Conservation (phyloP, 2,113 vertebrate species). For the Phylloscopus trochilus region DNA sequence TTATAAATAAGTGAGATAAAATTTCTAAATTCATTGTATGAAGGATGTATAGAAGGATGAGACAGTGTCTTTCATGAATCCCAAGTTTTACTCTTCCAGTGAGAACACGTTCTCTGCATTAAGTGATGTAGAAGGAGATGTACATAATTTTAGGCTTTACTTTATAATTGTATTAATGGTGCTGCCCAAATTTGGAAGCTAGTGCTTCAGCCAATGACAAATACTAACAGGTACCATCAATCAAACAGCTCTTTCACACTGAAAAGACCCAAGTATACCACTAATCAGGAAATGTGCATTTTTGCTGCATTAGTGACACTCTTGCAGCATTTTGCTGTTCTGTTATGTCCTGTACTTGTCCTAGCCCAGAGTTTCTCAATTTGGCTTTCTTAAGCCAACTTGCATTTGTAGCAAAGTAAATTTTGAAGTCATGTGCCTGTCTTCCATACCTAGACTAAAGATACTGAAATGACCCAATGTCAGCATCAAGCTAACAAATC, state of each 20-base stretch:
- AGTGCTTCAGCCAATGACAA: background rate
- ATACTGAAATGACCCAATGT: conserved; percentile 2
- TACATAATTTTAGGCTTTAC: background rate
- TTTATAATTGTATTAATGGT: background rate
- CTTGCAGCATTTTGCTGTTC: background rate
- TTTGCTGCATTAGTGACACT: background rate
- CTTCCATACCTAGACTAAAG: conserved; percentile 8
- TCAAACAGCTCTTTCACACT: background rate
- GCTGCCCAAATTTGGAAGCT: background rate
- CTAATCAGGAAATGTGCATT: background rate
- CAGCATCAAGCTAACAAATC: conserved; percentile 34
- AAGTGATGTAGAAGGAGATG: background rate
- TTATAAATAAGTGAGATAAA: background rate
- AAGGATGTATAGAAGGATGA: background rate
- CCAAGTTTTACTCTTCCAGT: background rate
- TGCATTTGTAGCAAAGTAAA: background rate
- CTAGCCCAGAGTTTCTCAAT: background rate
- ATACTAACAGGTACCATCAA: background rate
- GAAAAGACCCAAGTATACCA: background rate
- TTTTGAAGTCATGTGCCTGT: background rate
- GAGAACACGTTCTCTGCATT: background rate
- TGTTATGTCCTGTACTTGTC: background rate
- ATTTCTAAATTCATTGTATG: background rate
- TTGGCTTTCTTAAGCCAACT: background rate
- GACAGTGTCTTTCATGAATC: background rate